A percentile compares a stretch with the other conserved stretches of the same genome.
Evolutionary conservation across 2,797 vertebrate species (phyloP).

Genomic region (Sebastes iracundus): DNA sequence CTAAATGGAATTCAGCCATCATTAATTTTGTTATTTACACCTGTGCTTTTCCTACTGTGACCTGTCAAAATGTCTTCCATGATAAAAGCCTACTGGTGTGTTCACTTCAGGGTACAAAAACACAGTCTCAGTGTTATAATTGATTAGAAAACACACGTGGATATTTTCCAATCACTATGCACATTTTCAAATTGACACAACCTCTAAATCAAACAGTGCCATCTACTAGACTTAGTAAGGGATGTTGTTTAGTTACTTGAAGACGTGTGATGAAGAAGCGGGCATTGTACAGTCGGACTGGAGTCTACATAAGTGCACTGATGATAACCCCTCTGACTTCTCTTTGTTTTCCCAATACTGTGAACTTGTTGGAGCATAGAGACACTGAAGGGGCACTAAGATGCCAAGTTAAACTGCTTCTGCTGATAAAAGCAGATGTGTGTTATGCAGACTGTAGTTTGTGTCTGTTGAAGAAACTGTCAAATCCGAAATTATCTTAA

Average conservation of each 20-base stretch:
- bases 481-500: not conserved
- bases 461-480: not conserved
- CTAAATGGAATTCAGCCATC: not conserved
- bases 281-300: conserved; percentile 23
- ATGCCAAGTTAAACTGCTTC: conserved; percentile 9
- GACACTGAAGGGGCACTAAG: not conserved
- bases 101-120: not conserved
- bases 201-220: conserved; percentile 28
- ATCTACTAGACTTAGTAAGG: conserved; percentile 7
- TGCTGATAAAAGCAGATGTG: not conserved
- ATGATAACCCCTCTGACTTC: not conserved
- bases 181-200: not conserved
- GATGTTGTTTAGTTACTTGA: conserved; percentile 8
- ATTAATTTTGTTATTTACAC: not conserved
- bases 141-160: not conserved
- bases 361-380: conserved; percentile 7
- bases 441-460: not conserved
- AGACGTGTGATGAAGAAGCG: not conserved
- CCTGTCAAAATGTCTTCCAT: not conserved
- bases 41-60: not conserved
- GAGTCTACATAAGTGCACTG: conserved; percentile 48
- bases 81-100: not conserved
- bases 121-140: not conserved
- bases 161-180: not conserved
- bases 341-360: conserved; percentile 14